Base-by-base conservation (phyloP, 2,888 invertebrate genomes). In the Pseudococcus longispinus region DNA sequence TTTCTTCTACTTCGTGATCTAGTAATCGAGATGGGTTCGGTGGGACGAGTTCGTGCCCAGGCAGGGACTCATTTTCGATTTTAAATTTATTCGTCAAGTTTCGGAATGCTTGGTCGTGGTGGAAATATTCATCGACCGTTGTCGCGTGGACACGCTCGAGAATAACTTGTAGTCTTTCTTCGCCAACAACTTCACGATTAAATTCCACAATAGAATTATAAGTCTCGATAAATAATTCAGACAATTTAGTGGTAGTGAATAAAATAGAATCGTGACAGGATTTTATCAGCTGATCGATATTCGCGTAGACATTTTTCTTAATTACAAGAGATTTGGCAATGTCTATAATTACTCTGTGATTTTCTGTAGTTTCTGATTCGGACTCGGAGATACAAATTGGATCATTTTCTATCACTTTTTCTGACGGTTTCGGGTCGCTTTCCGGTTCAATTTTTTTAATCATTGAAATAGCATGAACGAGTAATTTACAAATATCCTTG, bases 151-250 rank as follows among this genome's bases (percentile, higher is more conserved):
- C 29, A 23, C 77, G 77, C 42, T 80, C 77, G 20, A 80, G 77
- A 20, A 80, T 80, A 80, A 80, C 4, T 42, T 37, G 37, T 0
- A 80, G 29, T 80, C 77, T 80, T 20, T 80, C 77, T n/a, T 80
- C 77, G 9, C 77, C 77, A 0, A 80, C 42, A 9, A 80, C 29
- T 37, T 20, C 13, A 9, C 77, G 77, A 42, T 80, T 80, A 42
- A 42, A 80, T 42, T 26, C 42, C 3, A 80, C 77, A 0, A 80
- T 80, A 2, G n/a, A 37, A 20, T 80, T 42, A 23, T 80, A 80
- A 4, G 37, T 13, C 1, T 80, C 77, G 42, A 3, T 42, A 2
- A 42, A 18, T 9, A 80, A 20, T 37, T 80, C 20, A 0, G 3
- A 20, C 9, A 80, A 11, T 42, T 80, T 80, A 1, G 26, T 2